Percentiles rank a stretch among this genome's conserved stretches.
phyloP scores from a whole-genome alignment of 2,888 invertebrate genomes.

The Gymnoscelis rufifasciata region DNA sequence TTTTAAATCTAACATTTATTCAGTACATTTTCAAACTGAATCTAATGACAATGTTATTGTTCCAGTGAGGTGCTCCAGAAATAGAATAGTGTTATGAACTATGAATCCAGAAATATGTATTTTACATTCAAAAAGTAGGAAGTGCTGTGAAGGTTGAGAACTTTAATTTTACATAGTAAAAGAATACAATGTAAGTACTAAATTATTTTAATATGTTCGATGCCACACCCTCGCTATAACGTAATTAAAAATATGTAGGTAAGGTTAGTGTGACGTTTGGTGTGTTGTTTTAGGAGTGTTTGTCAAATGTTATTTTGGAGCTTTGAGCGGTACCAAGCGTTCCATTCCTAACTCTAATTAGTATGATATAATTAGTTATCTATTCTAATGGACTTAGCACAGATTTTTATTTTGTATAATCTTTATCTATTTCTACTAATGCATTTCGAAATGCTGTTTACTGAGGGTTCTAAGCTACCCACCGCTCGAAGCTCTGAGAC shows the following conservation, averaged over 20 bases:
- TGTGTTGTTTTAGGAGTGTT: slow-evolving; percentile 56
- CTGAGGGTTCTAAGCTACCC: slow-evolving; percentile 5
- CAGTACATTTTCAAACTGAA: too few relatives aligned
- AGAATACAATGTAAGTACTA: slow-evolving; percentile 64
- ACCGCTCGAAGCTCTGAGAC: slow-evolving; percentile 50
- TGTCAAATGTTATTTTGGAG: slow-evolving; percentile 44
- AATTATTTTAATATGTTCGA: slow-evolving; percentile 75
- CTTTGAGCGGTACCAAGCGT: slow-evolving; percentile 47
- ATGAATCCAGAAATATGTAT: slow-evolving; percentile 33
- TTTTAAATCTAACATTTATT: too few relatives aligned
- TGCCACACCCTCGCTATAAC: slow-evolving; percentile 67
- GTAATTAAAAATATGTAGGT: slow-evolving; percentile 52
- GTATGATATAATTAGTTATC: slow-evolving; percentile 10
- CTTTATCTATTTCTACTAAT: slow-evolving; percentile 19
- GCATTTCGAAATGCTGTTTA: slow-evolving; percentile 14
- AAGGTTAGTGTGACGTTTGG: slow-evolving; percentile 46
- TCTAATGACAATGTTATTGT: too few relatives aligned
- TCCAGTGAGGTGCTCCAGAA: slow-evolving; percentile 48
- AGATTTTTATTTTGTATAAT: slow-evolving; percentile 20
- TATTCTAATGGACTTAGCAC: slow-evolving; percentile 14
- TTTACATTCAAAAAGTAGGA: slow-evolving; percentile 49
- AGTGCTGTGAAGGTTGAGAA: slow-evolving; percentile 67
- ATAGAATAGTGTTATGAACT: slow-evolving; percentile 22
- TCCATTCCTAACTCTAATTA: slow-evolving; percentile 8
- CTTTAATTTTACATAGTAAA: slow-evolving; percentile 64